Percentiles rank a stretch among this genome's conserved stretches.
Conservation (phyloP, 1,140 invertebrate genomes). For the Bombus cullumanus region DNA sequence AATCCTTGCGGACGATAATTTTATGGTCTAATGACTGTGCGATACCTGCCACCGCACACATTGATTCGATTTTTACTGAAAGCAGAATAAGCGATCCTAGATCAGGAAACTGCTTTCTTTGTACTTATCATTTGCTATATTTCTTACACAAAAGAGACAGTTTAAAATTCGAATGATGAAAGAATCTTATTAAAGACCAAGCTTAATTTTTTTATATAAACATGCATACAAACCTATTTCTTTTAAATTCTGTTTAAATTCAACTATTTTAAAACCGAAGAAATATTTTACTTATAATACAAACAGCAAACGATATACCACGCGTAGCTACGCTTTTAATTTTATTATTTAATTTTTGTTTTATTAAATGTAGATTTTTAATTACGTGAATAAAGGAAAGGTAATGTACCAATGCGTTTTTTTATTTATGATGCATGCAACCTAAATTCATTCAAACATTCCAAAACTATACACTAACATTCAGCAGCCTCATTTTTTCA, state of each 20-base stretch:
- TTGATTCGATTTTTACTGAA: slow-evolving; percentile 39
- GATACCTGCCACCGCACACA: slow-evolving; percentile 19
- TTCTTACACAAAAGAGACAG: not conserved
- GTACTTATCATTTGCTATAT: not conserved
- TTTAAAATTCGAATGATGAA: too few species aligned
- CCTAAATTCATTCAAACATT: too few species aligned
- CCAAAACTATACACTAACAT: not conserved
- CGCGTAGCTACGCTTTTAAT: not conserved
- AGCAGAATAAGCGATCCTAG: slow-evolving; percentile 33
- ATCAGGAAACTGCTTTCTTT: slow-evolving; percentile 8
- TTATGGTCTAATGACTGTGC: slow-evolving; percentile 72
- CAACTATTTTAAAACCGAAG: not conserved
- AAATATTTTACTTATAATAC: not conserved
- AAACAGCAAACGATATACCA: not conserved
- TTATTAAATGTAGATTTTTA: not conserved
- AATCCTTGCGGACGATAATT: slow-evolving; percentile 78
- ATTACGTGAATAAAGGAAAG: too few species aligned
- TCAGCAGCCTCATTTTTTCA: not conserved
- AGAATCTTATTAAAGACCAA: too few species aligned
- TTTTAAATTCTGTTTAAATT: not conserved
- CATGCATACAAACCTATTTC: not conserved
- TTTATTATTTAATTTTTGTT: not conserved
- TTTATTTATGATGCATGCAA: too few species aligned
- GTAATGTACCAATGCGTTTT: too few species aligned
- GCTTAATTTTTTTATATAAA: not conserved